Percentiles rank a stretch among this genome's conserved stretches.
These are phyloP conservation scores for Harpegnathos saltator DNA, from an alignment of 1,140 invertebrate species.

Conservation along the genomic window DNA sequence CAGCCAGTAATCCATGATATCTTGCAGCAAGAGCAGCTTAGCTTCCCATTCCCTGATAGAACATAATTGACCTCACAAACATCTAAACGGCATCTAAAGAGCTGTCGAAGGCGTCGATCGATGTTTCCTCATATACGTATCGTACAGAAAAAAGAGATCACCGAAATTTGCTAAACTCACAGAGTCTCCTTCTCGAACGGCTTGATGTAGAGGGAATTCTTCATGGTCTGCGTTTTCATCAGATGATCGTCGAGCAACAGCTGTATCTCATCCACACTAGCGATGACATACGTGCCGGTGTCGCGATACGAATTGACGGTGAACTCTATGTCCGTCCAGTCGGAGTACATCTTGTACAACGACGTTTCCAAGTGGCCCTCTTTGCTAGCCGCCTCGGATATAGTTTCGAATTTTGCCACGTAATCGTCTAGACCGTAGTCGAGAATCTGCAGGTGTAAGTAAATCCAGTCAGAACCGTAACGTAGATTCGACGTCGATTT, in stretches of 20 bases:
- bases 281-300: slow-evolving; percentile 96
- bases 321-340: slow-evolving; percentile 96
- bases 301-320: slow-evolving; percentile 93
- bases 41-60: slow-evolving; percentile 91
- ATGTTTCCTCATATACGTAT: background rate
- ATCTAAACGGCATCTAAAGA: background rate
- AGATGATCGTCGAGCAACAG: slow-evolving; percentile 98
- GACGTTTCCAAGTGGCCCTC: slow-evolving; percentile 97
- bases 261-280: slow-evolving; percentile 97
- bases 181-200: slow-evolving; percentile 94
- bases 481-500: too few species aligned
- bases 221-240: slow-evolving; percentile 98
- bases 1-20: slow-evolving; percentile 98
- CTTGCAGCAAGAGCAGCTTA: slow-evolving; percentile 92
- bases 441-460: slow-evolving; percentile 88
- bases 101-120: background rate
- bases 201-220: slow-evolving; percentile 98
- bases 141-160: too few species aligned
- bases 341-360: slow-evolving; percentile 95
- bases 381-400: slow-evolving; percentile 98
- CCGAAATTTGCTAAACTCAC: slow-evolving; percentile 85
- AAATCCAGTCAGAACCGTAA: too few species aligned
- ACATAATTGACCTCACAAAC: slow-evolving; percentile 27
- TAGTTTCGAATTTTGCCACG: slow-evolving; percentile 95
- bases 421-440: slow-evolving; percentile 97